Evolutionary conservation across 2,888 invertebrate genomes (phyloP), one percentile per base, ranked within the genome.

Genomic region (Caenorhabditis angaria): DNA sequence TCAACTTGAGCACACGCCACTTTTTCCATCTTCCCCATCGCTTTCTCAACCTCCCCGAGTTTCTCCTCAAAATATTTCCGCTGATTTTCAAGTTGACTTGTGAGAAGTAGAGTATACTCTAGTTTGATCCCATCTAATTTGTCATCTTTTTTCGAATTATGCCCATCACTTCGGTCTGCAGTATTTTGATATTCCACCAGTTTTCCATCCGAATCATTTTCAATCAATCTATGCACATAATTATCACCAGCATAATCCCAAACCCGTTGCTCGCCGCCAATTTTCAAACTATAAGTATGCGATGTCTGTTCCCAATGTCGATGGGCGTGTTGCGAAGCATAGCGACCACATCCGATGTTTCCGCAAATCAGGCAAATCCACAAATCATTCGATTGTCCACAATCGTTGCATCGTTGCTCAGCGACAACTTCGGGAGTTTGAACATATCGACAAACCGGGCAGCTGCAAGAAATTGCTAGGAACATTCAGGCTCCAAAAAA

Each of bases 301-400:
- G 95, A 94, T 0, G 99, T 96, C 65, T 94, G 93, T 65, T 93
- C 90, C 89, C 94, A 99, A 88, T 99, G 99, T 71, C 94, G 93
- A 55, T 94, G 94, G 0, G 99, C 99, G 89, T 99, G 99, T 0
- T 95, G 96, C 41, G 91, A 90, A 25, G 92, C 91, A 88, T 92
- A 95, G 86, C 97, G 91, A 3, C 99, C 97, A 89, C 99, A 99
- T 28, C 99, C 99, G 14, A 99, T 93, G 88, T 97, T 94, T 0
- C 99, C 99, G 88, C 99, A 99, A 75, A 99, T 95, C 62, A 99
- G 90, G 88, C 99, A 99, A 83, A 99, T 97, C 99, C 99, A 99
- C 4, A 99, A 90, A 63, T 95, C 87, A 22, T 89, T 88, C 27
- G 88, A 87, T 54, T 88, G 88, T 73, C 91, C 91, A 88, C 93